Evolutionary conservation across 2,113 vertebrate genomes (phyloP).

Genomic region (Vicugna pacos): DNA sequence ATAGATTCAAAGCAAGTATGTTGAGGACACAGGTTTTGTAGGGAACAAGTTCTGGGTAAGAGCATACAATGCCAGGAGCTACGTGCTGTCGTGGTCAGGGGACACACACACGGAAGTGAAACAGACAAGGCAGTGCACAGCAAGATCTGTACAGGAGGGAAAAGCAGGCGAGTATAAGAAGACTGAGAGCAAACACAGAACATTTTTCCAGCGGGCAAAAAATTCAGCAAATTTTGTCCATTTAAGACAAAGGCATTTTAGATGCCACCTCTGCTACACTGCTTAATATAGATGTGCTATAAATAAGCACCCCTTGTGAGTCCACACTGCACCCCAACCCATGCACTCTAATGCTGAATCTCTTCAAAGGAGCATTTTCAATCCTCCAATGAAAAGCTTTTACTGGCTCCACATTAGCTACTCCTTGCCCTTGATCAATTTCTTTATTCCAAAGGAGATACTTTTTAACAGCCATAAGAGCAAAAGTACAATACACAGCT

Average conservation of each 20-base stretch:
- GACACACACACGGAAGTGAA: neutral
- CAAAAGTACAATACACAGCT: neutral
- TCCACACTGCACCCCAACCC: neutral
- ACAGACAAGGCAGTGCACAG: neutral
- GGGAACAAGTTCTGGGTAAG: slow-evolving; percentile 1
- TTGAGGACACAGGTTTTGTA: slow-evolving; percentile 52
- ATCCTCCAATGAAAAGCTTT: neutral
- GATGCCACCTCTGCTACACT: neutral
- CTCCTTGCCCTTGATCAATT: neutral
- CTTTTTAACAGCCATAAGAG: neutral
- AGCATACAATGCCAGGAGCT: neutral
- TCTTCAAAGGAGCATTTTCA: neutral
- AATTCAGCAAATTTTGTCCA: neutral
- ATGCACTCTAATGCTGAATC: neutral
- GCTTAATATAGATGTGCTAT: neutral
- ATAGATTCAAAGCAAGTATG: slow-evolving; percentile 59
- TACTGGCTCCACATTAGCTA: neutral
- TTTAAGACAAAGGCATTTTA: slow-evolving; percentile 41
- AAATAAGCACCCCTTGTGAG: neutral
- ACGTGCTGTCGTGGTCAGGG: neutral
- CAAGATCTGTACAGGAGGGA: neutral
- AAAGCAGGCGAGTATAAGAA: neutral
- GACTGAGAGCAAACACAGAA: neutral
- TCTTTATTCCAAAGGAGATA: neutral
- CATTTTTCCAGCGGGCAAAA: neutral